Base-by-base conservation (phyloP, 2,797 vertebrate species). In the Ptychobarbus kaznakovi region DNA sequence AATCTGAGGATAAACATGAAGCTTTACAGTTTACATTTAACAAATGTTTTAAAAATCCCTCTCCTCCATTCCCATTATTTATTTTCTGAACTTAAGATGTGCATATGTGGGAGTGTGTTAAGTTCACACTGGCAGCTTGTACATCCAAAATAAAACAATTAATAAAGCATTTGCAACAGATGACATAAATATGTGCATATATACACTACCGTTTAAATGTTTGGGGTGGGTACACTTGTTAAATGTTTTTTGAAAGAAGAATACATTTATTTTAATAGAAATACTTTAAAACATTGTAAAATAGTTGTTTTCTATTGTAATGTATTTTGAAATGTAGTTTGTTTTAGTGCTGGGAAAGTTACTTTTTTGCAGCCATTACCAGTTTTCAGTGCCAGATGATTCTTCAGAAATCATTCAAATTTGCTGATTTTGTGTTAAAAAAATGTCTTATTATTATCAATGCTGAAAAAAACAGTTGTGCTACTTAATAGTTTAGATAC, bases 1-100 rank as follows among this genome's bases (percentile, higher is more conserved):
- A 82, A 82, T 82, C 70, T 65, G 69, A 73, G 40, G 81, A 74
- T 82, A 32, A 83, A 53, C 61, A 66, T 53, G 72, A 83, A 53
- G 73, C 44, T 56, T 82, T 38, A 61, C 56, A 82, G 63, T 78
- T 82, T 81, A 32, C 11, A n/a, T 70, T 81, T 44, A 44, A 56
- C 69, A 80, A 80, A 61, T 22, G 69, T 35, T 77, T 38, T 20
- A 0, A 11, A 46, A 79, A 35, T 44, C 13, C 7, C 8, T n/a
- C 22, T 28, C 12, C 20, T 32, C n/a, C 15, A 18, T 79, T 22
- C 35, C 2, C 10, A 35, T 46, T n/a, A 42, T 72, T 28, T 79
- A 16, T 65, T 9, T 13, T 3, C 8, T 38, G 11, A n/a, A 3
- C 32, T 20, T 32, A 9, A 49, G 13, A 74, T 20, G 12, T 40